Conservation (phyloP, 2,797 vertebrate genomes). For the Valencia hispanica region DNA sequence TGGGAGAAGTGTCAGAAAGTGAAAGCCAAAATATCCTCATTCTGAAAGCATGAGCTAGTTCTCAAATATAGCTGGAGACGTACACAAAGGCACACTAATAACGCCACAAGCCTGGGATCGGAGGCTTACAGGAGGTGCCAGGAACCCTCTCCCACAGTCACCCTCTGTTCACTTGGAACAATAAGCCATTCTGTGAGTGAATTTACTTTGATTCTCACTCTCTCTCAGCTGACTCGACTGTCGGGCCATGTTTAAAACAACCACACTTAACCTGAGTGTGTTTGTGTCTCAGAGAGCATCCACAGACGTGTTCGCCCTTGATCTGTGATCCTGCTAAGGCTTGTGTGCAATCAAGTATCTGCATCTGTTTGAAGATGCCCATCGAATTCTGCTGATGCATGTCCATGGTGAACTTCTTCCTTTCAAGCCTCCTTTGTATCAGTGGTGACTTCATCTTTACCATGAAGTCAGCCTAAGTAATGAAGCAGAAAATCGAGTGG, state of each 20-base stretch:
- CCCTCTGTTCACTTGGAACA: slow-evolving; percentile 81
- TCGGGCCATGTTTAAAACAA: slow-evolving; percentile 25
- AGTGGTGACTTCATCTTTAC: slow-evolving; percentile 72
- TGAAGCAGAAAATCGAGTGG: slow-evolving; percentile 48
- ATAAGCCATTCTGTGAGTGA: slow-evolving; percentile 65
- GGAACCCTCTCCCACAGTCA: slow-evolving; percentile 77
- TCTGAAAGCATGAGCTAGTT: slow-evolving; percentile 10
- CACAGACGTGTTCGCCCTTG: slow-evolving; percentile 11
- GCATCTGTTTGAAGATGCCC: neutral
- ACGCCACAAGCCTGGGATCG: slow-evolving; percentile 63
- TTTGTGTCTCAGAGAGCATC: slow-evolving; percentile 13
- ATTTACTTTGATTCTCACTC: slow-evolving; percentile 30
- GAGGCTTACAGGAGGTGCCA: slow-evolving; percentile 73
- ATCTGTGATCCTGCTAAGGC: slow-evolving; percentile 2
- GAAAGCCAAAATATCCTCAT: neutral
- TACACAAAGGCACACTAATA: slow-evolving; percentile 32
- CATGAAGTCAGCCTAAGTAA: slow-evolving; percentile 82
- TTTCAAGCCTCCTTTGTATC: slow-evolving; percentile 35
- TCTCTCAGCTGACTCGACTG: slow-evolving; percentile 52
- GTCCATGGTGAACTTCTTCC: slow-evolving; percentile 15
- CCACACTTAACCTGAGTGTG: slow-evolving; percentile 38
- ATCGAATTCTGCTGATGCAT: neutral
- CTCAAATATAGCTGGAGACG: slow-evolving; percentile 28
- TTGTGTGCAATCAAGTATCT: neutral
- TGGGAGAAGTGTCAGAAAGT: neutral